Base-by-base conservation (phyloP, 2,888 invertebrate genomes). In the Sinotaia quadrata region DNA sequence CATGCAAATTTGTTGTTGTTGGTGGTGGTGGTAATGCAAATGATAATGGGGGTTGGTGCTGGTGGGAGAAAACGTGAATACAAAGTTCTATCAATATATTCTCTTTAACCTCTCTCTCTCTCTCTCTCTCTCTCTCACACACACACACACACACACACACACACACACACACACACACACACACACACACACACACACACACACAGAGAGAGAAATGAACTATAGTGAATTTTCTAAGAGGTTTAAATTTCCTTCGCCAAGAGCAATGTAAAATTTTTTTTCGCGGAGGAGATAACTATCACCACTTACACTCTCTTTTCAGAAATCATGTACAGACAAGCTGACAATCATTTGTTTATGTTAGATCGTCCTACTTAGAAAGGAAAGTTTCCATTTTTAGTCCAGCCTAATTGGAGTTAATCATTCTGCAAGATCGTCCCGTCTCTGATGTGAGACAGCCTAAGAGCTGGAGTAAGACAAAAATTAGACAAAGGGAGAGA, bases 141-240 rank as follows among this genome's bases (percentile, higher is more conserved):
- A 49, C 49, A 49, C 49, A 49, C 49, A 49, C 49, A 49, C 49
- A 49, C 49, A 49, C 49, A 49, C 49, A 49, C 49, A 49, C 49
- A 49, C 49, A 15, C 49, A 15, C 49, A 15, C 49, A 15, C 49
- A 18, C 2, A 18, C 3, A 18, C 49, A 18, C 49, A 2, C 49
- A 18, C 49, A 2, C 49, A 18, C 49, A 2, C 49, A 49, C 49
- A 2, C 49, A 49, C 49, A 2, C 49, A 49, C 49, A 2, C 49
- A 49, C 49, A 18, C 49, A 49, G 21, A 49, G 21, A 18, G 21
- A 49, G 21, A 18, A n/a, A 2, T 24, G 15, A n/a, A n/a, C n/a
- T n/a, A n/a, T n/a, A n/a, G n/a, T n/a, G n/a, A n/a, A n/a, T n/a
- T n/a, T n/a, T n/a, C n/a, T n/a, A n/a, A n/a, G n/a, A n/a, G n/a